These are phyloP conservation scores for Phania funesta DNA, from an alignment of 2,888 invertebrate species.

Conservation along the genomic window DNA sequence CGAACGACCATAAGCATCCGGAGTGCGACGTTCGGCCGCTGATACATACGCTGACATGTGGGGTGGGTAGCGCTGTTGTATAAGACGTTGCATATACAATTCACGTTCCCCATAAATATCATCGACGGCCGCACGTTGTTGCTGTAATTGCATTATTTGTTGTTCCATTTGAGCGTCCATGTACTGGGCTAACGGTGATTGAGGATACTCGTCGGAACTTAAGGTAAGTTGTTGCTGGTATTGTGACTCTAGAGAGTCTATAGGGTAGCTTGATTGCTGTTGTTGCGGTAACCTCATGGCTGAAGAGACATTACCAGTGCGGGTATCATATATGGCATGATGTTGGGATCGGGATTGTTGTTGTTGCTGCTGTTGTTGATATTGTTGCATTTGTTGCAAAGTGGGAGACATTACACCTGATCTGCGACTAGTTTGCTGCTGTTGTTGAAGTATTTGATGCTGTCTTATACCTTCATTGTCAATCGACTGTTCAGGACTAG, in stretches of 20 bases:
- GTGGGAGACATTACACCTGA: conserved; percentile 76
- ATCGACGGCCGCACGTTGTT: conserved; percentile 72
- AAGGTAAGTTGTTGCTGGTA: conserved; percentile 74
- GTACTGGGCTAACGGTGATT: conserved; percentile 69
- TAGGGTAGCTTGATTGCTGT: conserved; percentile 72
- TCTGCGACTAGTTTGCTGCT: conserved; percentile 80
- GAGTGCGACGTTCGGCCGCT: conserved; percentile 86
- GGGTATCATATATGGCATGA: conserved; percentile 82
- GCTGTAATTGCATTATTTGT: conserved; percentile 70
- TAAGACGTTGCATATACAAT: conserved; percentile 79
- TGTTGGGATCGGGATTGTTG: conserved; percentile 79
- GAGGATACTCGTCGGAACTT: conserved; percentile 77
- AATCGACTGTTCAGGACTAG: conserved; percentile 85
- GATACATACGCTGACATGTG: conserved; percentile 72
- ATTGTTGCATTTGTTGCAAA: conserved; percentile 74
- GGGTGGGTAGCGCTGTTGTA: conserved; percentile 75
- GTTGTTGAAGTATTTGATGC: conserved; percentile 69
- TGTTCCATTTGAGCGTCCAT: conserved; percentile 75
- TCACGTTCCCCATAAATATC: conserved; percentile 79
- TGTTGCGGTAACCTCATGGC: conserved; percentile 75
- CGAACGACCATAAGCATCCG: conserved; percentile 90
- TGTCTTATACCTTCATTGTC: conserved; percentile 75
- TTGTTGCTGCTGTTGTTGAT: conserved; percentile 71
- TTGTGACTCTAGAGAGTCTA: conserved; percentile 75
- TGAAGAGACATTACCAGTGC: conserved; percentile 80